Evolutionary conservation across 2,113 vertebrate genomes (phyloP).

Genomic region (Mystacornis crossleyi): DNA sequence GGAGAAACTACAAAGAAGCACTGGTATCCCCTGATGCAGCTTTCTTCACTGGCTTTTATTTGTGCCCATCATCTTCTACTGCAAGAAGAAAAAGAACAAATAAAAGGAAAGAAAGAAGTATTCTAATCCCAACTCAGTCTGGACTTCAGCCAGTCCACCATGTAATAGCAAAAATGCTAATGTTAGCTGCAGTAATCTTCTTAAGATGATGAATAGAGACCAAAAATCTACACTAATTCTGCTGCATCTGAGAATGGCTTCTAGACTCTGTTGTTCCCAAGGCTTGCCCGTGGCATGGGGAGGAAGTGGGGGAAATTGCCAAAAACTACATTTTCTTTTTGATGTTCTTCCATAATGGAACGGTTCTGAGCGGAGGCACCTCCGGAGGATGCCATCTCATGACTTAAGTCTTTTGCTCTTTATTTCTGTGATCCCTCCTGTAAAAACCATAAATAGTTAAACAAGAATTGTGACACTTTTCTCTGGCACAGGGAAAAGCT

Average conservation of each 20-base stretch:
- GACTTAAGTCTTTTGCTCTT: neutral
- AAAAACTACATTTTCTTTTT: neutral
- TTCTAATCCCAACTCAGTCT: neutral
- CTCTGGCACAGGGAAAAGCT: neutral
- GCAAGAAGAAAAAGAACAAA: neutral
- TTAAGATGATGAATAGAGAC: neutral
- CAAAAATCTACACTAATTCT: neutral
- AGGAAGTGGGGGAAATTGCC: neutral
- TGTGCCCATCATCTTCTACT: neutral
- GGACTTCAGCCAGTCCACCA: neutral
- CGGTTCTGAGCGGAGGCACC: neutral
- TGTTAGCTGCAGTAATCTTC: neutral
- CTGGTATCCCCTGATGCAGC: neutral
- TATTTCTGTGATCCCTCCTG: neutral
- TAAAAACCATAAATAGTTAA: neutral
- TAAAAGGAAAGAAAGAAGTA: neutral
- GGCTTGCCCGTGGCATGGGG: neutral
- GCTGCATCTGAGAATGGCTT: neutral
- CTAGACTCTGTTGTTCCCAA: neutral
- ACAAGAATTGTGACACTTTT: neutral
- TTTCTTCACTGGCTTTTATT: neutral
- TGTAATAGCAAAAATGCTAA: neutral
- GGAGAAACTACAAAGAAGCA: neutral
- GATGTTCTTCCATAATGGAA: neutral
- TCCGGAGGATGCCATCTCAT: neutral